phyloP scores from a whole-genome alignment of 2,888 invertebrate species.

The Hydrotaea cyrtoneurina region DNA sequence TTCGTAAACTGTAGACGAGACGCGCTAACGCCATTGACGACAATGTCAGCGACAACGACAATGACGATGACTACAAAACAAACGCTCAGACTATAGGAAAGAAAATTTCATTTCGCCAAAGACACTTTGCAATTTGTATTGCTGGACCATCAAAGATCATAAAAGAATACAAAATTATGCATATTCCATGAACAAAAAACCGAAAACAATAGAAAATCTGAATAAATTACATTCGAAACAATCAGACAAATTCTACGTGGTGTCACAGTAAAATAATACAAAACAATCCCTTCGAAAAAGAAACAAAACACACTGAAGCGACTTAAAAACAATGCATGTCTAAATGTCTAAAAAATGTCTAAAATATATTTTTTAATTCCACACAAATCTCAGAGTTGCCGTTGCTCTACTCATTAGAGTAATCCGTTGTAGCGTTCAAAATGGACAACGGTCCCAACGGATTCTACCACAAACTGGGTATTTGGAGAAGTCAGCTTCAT shows the following conservation, averaged over 20 bases:
- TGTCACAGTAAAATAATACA: not conserved
- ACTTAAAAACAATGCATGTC: not conserved
- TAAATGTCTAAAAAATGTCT: too few species aligned
- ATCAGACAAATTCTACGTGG: not conserved
- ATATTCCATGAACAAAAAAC: constrained; percentile 7
- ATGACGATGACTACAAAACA: too few species aligned
- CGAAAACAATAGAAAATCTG: not conserved
- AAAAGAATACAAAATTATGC: not conserved
- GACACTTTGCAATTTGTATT: not conserved
- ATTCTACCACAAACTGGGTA: too few species aligned
- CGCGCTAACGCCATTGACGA: not conserved
- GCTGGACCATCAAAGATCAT: not conserved
- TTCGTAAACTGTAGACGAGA: not conserved
- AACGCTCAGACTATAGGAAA: too few species aligned
- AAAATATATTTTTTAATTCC: too few species aligned
- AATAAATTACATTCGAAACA: not conserved
- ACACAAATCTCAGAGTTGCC: too few species aligned
- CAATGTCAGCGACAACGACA: too few species aligned
- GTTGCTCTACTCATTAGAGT: too few species aligned
- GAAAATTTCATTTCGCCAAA: not conserved
- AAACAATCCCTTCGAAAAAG: constrained; percentile 31
- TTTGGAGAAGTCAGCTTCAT: too few species aligned
- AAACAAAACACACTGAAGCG: constrained; percentile 33
- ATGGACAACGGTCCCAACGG: too few species aligned
- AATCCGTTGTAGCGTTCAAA: too few species aligned